Base-by-base conservation (phyloP, 2,113 vertebrate genomes). In the Rhea pennata region DNA sequence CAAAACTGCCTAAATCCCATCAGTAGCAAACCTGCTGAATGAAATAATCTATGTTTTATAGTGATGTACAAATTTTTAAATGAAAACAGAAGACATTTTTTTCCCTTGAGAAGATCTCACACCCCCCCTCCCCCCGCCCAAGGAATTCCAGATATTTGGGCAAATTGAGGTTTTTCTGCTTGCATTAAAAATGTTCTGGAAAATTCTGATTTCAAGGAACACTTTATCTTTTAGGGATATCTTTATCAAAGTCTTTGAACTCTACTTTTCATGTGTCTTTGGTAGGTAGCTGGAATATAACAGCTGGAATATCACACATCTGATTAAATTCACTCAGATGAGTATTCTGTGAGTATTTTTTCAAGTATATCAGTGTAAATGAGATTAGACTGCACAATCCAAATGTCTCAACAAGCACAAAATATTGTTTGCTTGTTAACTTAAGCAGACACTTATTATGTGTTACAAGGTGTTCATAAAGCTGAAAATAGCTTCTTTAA, bases 321-420 rank as follows among this genome's bases (percentile, higher is more conserved):
- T 51, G 12, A 75, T 12, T 54, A 42, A 72, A 85, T 21, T 27
- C n/a, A 58, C 39, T 76, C 10, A 1, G 23, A 56, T 69, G 44
- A 69, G 26, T 69, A 76, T 21, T 51, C 66, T 80, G 10, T 29
- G 24, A 82, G 23, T 9, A 36, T 40, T 85, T 83, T 92, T 76
- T 67, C 15, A 76, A 92, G 36, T 29, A 15, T 51, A 48, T 86
- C 19, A 70, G 53, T 53, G 15, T 19, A 88, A 85, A 76, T 20
- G 10, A 80, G 27, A 33, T 72, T 72, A 42, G 50, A 31, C 23
- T 69, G 23, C 48, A 76, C 48, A 73, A 69, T 15, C n/a, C 51
- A 69, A 86, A 83, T 14, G 6, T n/a, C n/a, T 76, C 21, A 91
- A 83, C 83, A 83, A 48, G 64, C 42, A 80, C 50, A 33, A 91